Evolutionary conservation across 2,113 vertebrate species (phyloP).

Genomic region (Isichthys henryi): DNA sequence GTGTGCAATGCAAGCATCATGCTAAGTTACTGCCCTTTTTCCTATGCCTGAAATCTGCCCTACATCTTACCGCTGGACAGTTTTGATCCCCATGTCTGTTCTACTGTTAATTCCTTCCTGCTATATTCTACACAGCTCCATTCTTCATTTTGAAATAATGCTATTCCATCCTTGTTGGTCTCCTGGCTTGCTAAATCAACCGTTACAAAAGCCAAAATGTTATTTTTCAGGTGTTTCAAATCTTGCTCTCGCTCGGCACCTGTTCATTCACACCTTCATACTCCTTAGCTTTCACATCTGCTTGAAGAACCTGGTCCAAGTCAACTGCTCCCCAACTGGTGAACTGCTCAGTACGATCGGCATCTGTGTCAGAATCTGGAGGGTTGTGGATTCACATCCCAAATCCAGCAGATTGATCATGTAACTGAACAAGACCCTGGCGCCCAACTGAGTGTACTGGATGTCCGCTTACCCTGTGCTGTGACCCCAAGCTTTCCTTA

Average conservation of each 20-base stretch:
- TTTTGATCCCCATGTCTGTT: neutral
- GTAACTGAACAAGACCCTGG: neutral
- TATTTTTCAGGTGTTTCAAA: neutral
- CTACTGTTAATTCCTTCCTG: neutral
- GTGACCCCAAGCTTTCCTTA: neutral
- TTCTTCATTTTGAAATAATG: neutral
- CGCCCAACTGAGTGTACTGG: neutral
- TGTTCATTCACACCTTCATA: neutral
- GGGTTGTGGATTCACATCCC: neutral
- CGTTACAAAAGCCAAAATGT: neutral
- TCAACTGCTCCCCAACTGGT: neutral
- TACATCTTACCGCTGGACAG: neutral
- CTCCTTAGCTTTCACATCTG: neutral
- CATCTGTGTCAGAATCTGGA: neutral
- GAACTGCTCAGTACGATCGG: neutral
- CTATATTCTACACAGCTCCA: neutral
- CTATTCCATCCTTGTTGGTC: neutral
- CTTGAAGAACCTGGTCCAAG: neutral
- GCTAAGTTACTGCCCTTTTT: neutral
- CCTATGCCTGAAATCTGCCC: neutral
- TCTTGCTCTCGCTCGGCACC: neutral
- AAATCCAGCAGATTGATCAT: neutral
- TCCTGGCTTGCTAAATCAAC: neutral
- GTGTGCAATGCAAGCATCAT: neutral
- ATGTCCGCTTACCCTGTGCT: neutral